Evolutionary conservation across 2,113 vertebrate species (phyloP).

Genomic region (mouse (Mus musculus)): GRCm39 chr10:42338501-42339000

Average conservation of each 20-base stretch:
- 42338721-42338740: background rate
- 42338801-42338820: no score
- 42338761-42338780: conserved; percentile 28
- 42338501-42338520: background rate
- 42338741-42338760: background rate
- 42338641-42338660: background rate
- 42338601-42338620: background rate
- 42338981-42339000: no score
- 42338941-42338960: no score
- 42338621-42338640: background rate
- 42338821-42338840: no score
- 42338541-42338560: conserved; percentile 21
- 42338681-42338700: background rate
- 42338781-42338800: background rate
- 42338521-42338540: background rate
- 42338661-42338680: background rate
- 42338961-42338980: no score
- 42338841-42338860: no score
- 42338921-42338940: no score
- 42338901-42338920: no score
- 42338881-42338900: no score
- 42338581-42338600: background rate
- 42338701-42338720: background rate
- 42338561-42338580: background rate
- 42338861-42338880: background rate